These are phyloP conservation scores for Nyctereutes procyonoides DNA, from an alignment of 2,113 vertebrate species.

Conservation along the genomic window DNA sequence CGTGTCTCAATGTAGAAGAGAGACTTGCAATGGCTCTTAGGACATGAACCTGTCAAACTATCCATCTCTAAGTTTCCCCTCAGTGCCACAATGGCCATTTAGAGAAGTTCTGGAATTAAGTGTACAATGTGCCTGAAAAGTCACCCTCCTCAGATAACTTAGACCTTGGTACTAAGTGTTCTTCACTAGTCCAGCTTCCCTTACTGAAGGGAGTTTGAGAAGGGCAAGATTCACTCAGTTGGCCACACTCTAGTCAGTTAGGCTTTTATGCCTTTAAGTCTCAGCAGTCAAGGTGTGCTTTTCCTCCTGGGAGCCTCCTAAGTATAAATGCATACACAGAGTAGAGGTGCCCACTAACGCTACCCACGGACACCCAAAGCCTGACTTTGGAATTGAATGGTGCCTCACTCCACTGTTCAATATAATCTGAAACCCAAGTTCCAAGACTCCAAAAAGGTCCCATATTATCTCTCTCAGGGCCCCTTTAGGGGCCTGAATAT, in stretches of 20 bases:
- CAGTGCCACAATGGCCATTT: neutral
- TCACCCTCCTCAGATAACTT: neutral
- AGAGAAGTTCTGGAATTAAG: constrained; percentile 8
- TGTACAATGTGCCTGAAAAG: neutral
- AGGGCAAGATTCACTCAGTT: neutral
- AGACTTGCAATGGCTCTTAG: neutral
- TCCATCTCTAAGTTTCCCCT: neutral
- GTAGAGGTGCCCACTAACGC: neutral
- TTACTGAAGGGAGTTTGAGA: neutral
- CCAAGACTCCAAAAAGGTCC: neutral
- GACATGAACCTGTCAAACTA: neutral
- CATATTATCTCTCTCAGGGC: neutral
- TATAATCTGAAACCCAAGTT: neutral
- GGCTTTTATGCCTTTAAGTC: neutral
- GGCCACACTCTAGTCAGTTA: neutral
- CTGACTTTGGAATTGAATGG: neutral
- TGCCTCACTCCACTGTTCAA: neutral
- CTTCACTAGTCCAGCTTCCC: neutral
- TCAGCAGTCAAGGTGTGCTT: neutral
- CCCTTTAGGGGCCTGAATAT: neutral
- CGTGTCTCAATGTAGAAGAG: neutral
- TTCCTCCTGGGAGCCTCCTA: neutral
- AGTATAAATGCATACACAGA: neutral
- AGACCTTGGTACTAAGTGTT: neutral
- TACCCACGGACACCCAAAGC: neutral